Conservation (phyloP, 2,113 vertebrate genomes). For the Chroicocephalus ridibundus region DNA sequence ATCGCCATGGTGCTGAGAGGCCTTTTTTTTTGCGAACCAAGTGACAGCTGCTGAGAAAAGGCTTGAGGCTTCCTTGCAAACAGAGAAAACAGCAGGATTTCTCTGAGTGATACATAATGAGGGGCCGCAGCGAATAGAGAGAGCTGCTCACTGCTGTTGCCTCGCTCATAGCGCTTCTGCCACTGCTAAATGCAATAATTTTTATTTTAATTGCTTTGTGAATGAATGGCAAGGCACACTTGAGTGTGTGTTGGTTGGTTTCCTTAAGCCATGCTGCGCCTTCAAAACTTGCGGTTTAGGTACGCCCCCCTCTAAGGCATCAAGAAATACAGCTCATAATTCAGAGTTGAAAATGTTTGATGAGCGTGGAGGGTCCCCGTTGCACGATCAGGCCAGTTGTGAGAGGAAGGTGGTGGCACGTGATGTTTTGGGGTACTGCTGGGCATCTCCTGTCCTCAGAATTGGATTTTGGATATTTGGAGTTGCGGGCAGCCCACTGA, state of each 20-base stretch:
- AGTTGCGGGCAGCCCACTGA: fast-evolving
- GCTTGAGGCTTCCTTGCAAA: constrained; percentile 40
- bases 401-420: too few species aligned
- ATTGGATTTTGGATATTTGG: background rate
- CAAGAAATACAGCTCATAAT: background rate
- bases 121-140: background rate
- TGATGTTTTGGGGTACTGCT: fast-evolving
- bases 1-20: constrained; percentile 76
- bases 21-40: constrained; percentile 42
- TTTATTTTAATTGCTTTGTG: background rate
- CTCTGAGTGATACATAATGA: constrained; percentile 21
- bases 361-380: background rate
- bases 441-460: background rate
- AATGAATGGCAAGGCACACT: background rate
- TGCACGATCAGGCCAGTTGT: fast-evolving
- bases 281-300: background rate
- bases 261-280: background rate
- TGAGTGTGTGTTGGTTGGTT: fast-evolving
- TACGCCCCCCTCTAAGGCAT: background rate
- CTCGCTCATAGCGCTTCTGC: background rate
- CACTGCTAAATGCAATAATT: background rate
- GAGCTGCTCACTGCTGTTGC: background rate
- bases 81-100: constrained; percentile 55
- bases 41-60: constrained; percentile 64
- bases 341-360: background rate